Evolutionary conservation across 2,113 vertebrate species (phyloP), one percentile per base, ranked within the genome.

Genomic region (Otus sunia): DNA sequence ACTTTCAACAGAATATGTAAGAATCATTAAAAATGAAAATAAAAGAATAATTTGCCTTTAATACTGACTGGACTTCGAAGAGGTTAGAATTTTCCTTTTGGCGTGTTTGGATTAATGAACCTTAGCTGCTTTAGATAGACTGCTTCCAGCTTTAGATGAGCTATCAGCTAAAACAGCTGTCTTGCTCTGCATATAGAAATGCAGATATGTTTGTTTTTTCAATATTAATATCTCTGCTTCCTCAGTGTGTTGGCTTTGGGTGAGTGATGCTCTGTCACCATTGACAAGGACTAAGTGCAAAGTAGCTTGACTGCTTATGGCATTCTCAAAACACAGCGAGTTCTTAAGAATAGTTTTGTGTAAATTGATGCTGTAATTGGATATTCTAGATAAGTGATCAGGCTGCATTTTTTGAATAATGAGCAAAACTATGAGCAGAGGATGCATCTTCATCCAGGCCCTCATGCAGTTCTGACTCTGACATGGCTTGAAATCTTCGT

Each of bases 281-380:
- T 58, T 0, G 0, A 26, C 7, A 47, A 78, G 25, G 52, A 47
- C n/a, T 25, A 18, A 82, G 22, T 55, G 9, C 47, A n/a, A 19
- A 59, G 12, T 75, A 30, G 27, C 47, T 78, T 80, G 39, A 10
- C 20, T 83, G 15, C 36, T 37, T 68, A 0, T 26, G 25, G 19
- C 36, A 32, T 87, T 94, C 56, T 84, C 37, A 32, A 68, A 89
- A 72, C n/a, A 47, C 32, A 37, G 16, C 0, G 0, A 49, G 37
- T 55, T 74, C 50, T 71, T 82, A 37, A 69, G 50, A 69, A 23
- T 19, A 50, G 52, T 39, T 78, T 43, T 82, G 36, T 76, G 66
- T 82, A 64, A 91, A 52, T 75, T 53, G 27, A 30, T 88, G 59
- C 64, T 67, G 78, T 67, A 93, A 66, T 50, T 82, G 14, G 32